phyloP scores from a whole-genome alignment of 1,140 invertebrate species.

The Neodiprion pinetum region DNA sequence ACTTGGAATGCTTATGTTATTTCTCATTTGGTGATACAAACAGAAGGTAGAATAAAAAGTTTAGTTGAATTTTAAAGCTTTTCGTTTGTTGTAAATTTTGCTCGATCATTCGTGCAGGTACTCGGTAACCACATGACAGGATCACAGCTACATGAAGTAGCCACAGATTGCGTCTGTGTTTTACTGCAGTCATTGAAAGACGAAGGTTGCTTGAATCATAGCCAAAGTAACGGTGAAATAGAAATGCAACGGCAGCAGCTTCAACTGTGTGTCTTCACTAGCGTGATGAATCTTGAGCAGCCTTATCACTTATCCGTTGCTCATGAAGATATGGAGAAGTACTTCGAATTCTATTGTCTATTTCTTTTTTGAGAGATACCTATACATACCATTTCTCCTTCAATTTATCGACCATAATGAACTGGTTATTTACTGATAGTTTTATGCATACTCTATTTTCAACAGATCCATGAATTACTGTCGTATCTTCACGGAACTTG shows the following conservation, averaged over 20 bases:
- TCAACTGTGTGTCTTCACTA: conserved; percentile 73
- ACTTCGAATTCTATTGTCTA: conserved; percentile 18
- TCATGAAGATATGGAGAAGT: conserved; percentile 88
- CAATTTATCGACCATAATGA: not conserved
- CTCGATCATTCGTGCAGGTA: conserved; percentile 47
- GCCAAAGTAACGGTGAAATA: conserved; percentile 55
- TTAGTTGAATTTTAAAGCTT: conserved; percentile 27
- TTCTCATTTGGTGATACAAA: too few species aligned
- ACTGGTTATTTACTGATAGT: too few species aligned
- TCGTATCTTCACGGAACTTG: conserved; percentile 94
- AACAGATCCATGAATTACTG: conserved; percentile 88
- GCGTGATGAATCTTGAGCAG: conserved; percentile 81
- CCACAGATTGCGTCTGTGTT: conserved; percentile 90
- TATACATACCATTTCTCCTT: conserved; percentile 1
- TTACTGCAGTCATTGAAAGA: conserved; percentile 82
- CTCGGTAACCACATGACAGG: conserved; percentile 70
- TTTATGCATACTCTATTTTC: conserved; percentile 22
- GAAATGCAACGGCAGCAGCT: conserved; percentile 72
- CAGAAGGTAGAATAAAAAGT: conserved; percentile 24
- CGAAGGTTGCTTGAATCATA: conserved; percentile 67
- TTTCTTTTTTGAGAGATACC: not conserved
- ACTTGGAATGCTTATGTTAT: too few species aligned
- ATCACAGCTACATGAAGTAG: conserved; percentile 84
- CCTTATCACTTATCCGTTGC: conserved; percentile 92
- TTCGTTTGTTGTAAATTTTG: not conserved